Conservation (phyloP, 2,113 vertebrate genomes). For the Sylvilagus bachmani region DNA sequence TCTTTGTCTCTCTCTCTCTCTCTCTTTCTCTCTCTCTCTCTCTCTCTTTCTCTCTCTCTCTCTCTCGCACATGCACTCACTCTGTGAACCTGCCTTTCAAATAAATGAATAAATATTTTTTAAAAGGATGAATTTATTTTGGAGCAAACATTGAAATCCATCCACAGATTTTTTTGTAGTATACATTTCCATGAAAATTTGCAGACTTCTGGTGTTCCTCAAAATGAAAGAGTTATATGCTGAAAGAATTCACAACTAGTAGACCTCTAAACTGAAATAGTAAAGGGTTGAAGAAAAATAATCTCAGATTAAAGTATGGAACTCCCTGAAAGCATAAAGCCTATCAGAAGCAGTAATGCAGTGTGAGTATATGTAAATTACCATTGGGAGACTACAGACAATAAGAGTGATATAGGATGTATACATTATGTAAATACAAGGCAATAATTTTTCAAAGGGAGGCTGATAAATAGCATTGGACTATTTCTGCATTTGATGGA, state of each 20-base stretch:
- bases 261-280: not conserved
- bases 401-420: not conserved
- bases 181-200: not conserved
- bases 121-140: too few relatives aligned
- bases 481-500: not conserved
- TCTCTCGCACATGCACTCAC: too few relatives aligned
- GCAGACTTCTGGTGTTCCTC: not conserved
- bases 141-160: too few relatives aligned
- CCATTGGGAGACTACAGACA: not conserved
- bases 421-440: not conserved
- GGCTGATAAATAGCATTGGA: too few relatives aligned
- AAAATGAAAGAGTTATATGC: not conserved
- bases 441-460: too few relatives aligned
- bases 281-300: not conserved
- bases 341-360: not conserved
- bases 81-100: too few relatives aligned
- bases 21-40: too few relatives aligned
- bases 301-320: not conserved
- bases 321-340: not conserved
- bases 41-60: too few relatives aligned
- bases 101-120: too few relatives aligned
- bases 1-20: too few relatives aligned
- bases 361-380: not conserved
- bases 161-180: too few relatives aligned
- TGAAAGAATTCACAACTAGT: not conserved